These are phyloP conservation scores for Camarhynchus parvulus DNA, from an alignment of 2,113 vertebrate species.

Conservation along the genomic window DNA sequence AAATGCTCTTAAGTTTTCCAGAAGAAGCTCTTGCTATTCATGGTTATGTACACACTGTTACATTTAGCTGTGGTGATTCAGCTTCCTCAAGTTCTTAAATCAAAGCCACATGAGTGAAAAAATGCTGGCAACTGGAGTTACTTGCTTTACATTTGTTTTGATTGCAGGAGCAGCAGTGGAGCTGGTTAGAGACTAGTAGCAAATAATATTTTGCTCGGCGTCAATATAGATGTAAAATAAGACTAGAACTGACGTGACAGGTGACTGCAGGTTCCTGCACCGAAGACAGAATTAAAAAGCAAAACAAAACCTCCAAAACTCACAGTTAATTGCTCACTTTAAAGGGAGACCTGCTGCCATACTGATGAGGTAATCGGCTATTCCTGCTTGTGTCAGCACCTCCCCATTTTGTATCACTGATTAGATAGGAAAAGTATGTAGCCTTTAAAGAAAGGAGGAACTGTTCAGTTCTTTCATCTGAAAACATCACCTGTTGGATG, in stretches of 20 bases:
- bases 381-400: conserved; percentile 57
- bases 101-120: background rate
- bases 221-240: background rate
- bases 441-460: conserved; percentile 50
- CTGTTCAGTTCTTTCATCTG: conserved; percentile 2
- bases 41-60: background rate
- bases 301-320: background rate
- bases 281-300: background rate
- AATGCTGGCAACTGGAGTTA: background rate
- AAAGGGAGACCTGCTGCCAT: conserved; percentile 34
- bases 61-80: background rate
- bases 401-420: conserved; percentile 40
- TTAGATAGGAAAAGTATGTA: conserved; percentile 59
- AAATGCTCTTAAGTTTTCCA: background rate
- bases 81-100: background rate
- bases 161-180: background rate
- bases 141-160: background rate
- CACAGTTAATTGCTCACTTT: background rate
- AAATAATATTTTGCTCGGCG: background rate
- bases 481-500: conserved; percentile 50
- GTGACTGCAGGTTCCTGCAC: background rate
- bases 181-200: background rate
- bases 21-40: background rate
- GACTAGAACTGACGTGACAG: background rate
- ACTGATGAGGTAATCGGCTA: conserved; percentile 39